Percentiles rank a stretch among this genome's conserved stretches.
Evolutionary conservation across 30 jellyfish, hydroid and myxozoan genomes (phyloP).

Genomic region (Turritopsis rubra): DNA sequence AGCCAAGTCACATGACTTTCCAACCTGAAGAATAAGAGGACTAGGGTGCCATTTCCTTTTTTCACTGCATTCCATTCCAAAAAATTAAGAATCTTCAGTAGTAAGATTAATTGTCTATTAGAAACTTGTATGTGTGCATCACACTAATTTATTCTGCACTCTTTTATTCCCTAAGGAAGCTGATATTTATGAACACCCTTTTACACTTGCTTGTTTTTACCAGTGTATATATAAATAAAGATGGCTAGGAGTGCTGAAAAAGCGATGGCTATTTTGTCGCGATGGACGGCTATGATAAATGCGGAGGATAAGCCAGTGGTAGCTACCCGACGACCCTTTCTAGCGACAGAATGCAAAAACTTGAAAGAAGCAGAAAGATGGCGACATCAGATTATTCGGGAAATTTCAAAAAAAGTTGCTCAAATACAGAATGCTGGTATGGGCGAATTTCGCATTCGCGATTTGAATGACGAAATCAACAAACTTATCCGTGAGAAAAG

Average conservation of each 20-base stretch:
- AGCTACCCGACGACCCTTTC: constrained; percentile 69
- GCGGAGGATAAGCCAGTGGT: constrained; percentile 78
- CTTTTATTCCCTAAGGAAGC: too few species aligned
- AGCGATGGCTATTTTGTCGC: constrained; percentile 98
- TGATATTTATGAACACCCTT: too few species aligned
- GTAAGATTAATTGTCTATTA: too few species aligned
- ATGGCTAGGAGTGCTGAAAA: constrained; percentile 95
- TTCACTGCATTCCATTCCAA: too few species aligned
- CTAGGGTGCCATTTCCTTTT: too few species aligned
- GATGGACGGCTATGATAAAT: constrained; percentile 92
- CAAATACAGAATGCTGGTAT: constrained; percentile 99
- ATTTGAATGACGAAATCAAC: constrained; percentile 92
- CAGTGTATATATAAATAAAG: background rate
- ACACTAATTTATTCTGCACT: too few species aligned
- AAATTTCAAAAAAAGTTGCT: constrained; percentile 82
- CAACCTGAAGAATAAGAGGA: too few species aligned
- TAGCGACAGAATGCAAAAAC: constrained; percentile 89
- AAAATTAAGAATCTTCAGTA: too few species aligned
- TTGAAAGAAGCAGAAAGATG: constrained; percentile 84
- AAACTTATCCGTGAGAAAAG: constrained; percentile 83
- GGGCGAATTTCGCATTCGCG: constrained; percentile 96
- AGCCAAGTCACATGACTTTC: too few species aligned
- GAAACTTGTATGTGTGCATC: too few species aligned
- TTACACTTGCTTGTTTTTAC: background rate
- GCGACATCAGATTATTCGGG: constrained; percentile 85